phyloP scores from a whole-genome alignment of 2,113 vertebrate genomes.

The Anas platyrhynchos region DNA sequence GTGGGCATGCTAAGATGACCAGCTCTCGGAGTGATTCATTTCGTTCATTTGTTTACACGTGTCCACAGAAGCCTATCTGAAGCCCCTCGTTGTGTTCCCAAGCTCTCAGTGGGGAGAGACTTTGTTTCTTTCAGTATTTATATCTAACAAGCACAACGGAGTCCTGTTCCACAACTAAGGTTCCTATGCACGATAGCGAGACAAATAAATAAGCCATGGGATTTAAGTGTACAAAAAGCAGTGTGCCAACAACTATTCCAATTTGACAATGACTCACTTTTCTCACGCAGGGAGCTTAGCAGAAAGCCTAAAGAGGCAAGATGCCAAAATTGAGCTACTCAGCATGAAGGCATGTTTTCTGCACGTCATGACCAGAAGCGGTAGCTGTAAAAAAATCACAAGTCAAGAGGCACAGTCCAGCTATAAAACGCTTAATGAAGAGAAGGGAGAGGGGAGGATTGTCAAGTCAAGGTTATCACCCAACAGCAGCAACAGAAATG shows the following conservation, averaged over 20 bases:
- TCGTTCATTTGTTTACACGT: accelerated
- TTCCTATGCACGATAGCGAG: accelerated
- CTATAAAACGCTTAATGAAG: not conserved
- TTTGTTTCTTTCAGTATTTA: not conserved
- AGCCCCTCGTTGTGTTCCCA: not conserved
- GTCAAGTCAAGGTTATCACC: not conserved
- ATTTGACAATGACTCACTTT: not conserved
- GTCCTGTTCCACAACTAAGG: not conserved
- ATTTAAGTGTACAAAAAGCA: not conserved
- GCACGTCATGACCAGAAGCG: accelerated
- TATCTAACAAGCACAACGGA: not conserved
- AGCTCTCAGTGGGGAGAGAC: not conserved
- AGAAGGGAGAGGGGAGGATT: not conserved
- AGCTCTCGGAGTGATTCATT: not conserved
- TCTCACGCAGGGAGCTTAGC: not conserved
- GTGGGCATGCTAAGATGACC: not conserved
- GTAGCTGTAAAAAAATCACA: not conserved
- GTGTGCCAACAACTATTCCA: not conserved
- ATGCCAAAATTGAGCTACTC: not conserved
- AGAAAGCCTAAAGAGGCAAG: constrained; percentile 9
- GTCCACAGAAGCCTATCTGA: not conserved
- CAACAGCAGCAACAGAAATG: not conserved
- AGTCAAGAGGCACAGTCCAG: not conserved
- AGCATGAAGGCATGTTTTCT: not conserved
- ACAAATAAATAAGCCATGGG: not conserved